Conservation (phyloP, 1,140 invertebrate genomes). For the Drosophila seguyi region DNA sequence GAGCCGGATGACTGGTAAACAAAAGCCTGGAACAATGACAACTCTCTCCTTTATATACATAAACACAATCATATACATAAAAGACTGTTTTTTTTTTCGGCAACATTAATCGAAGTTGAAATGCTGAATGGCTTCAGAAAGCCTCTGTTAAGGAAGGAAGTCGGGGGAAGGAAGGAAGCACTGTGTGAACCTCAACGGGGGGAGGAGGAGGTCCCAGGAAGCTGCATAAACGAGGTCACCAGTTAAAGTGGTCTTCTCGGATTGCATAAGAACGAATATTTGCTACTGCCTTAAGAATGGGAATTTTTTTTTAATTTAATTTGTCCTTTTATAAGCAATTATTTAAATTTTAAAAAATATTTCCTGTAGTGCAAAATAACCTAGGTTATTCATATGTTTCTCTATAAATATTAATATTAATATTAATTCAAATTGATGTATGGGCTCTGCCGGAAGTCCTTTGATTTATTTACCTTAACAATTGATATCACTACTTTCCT, state of each 20-base stretch:
- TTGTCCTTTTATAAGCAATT: no score
- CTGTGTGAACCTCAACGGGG: conserved; percentile 40
- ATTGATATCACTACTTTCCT: conserved; percentile 54
- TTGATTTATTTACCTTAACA: conserved; percentile 74
- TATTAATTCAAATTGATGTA: background rate
- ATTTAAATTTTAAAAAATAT: no score
- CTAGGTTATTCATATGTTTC: background rate
- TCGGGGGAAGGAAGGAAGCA: conserved; percentile 57
- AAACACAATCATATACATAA: background rate
- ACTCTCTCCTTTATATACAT: conserved; percentile 1
- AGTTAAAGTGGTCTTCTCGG: conserved; percentile 9
- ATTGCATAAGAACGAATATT: conserved; percentile 6
- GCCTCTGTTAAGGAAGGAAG: conserved; percentile 34
- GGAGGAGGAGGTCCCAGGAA: conserved; percentile 1
- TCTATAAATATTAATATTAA: conserved; percentile 2
- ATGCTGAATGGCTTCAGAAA: conserved; percentile 50
- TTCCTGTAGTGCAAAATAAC: no score
- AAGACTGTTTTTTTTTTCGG: conserved; percentile 28
- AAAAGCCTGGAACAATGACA: conserved; percentile 44
- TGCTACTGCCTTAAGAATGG: background rate
- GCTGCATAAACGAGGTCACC: conserved; percentile 3
- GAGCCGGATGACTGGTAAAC: conserved; percentile 57
- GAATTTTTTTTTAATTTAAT: no score
- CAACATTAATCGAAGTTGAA: conserved; percentile 74
- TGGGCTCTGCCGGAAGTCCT: conserved; percentile 56